phyloP scores from a whole-genome alignment of 2,113 vertebrate species.

The Xenotilapia caudafasciata region DNA sequence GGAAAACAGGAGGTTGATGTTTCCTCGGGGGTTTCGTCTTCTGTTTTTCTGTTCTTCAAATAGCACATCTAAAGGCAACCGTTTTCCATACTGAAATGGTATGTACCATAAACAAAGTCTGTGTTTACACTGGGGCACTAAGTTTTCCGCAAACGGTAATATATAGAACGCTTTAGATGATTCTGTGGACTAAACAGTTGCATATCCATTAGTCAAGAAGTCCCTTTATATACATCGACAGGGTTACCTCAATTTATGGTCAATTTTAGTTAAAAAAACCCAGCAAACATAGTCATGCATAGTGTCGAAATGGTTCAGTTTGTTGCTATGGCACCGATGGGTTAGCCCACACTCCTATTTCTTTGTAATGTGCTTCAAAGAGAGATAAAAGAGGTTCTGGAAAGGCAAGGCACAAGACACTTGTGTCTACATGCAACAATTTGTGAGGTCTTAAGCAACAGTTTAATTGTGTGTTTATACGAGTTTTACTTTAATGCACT shows the following conservation, averaged over 20 bases:
- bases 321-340: neutral
- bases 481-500: neutral
- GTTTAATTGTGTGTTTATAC: neutral
- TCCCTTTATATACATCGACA: neutral
- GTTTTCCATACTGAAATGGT: neutral
- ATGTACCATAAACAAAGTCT: neutral
- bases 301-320: neutral
- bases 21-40: neutral
- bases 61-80: neutral
- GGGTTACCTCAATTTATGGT: neutral
- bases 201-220: neutral
- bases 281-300: rapidly evolving
- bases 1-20: neutral
- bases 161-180: neutral
- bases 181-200: neutral
- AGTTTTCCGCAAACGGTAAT: rapidly evolving
- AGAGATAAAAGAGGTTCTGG: neutral
- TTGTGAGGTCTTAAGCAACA: slow-evolving; percentile 1
- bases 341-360: neutral
- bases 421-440: neutral
- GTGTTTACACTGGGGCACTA: neutral
- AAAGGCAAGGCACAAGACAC: neutral
- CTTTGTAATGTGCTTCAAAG: neutral
- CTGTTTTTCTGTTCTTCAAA: neutral
- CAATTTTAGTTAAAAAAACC: rapidly evolving